Base-by-base conservation (phyloP, 2,797 vertebrate species). In the Darevskia mixta region DNA sequence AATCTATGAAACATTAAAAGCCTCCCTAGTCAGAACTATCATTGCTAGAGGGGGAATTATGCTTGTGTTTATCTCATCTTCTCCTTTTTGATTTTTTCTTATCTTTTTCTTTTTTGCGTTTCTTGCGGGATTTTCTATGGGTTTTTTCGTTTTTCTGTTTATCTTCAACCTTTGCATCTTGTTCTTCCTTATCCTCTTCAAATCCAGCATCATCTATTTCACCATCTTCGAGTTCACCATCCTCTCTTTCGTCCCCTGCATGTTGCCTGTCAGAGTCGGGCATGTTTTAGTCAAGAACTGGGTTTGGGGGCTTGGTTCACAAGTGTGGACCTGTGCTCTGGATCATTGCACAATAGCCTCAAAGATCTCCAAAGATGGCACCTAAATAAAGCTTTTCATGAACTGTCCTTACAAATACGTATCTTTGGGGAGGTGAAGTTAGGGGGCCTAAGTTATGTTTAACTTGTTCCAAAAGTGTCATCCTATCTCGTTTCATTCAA, bases 281-380 rank as follows among this genome's bases (percentile, higher is more conserved):
- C 98, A 99, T 99, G 98, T 99, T 98, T 99, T 98, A 98, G 98
- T 98, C 98, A 98, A 98, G 98, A 98, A 98, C 98, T 97, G 99
- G 98, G 98, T 98, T 98, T 97, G 97, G 99, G 99, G 98, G 98
- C 98, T 98, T 99, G 98, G 98, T 58, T 79, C 20, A 49, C 6
- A 79, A 32, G 18, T 20, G 3, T 58, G 55, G 2, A 20, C 20
- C 1, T 32, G n/a, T 9, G 18, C 25, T 27, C 72, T 75, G 32
- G 55, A 61, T 27, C 7, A 76, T 10, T 45, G 38, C 35, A 32
- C n/a, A 18, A 61, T 23, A 32, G 20, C 23, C 66, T 49, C 29
- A 49, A 82, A 8, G 25, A n/a, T 69, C 2, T 45, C 41, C 15
- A 9, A 82, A 41, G 6, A 64, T 10, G 10, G 7, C 25, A 82